A percentile compares a stretch with the other conserved stretches of the same genome.
phyloP scores from a whole-genome alignment of 2,797 vertebrate species.

The Balearica regulorum region DNA sequence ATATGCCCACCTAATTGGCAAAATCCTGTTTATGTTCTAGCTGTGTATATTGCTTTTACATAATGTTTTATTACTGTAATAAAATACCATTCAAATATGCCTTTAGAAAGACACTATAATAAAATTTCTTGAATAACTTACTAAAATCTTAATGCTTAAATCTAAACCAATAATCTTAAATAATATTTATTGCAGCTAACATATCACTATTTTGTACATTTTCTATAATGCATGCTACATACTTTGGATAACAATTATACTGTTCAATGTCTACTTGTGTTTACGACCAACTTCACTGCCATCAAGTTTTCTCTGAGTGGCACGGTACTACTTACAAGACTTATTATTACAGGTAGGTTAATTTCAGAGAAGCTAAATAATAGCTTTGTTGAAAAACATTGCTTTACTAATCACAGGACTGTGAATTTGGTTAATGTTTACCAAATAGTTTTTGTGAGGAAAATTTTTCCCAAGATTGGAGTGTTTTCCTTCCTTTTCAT shows the following conservation, averaged over 20 bases:
- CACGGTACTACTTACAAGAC: neutral
- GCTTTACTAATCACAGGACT: neutral
- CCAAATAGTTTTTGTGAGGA: neutral
- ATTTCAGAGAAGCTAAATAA: neutral
- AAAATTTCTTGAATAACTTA: neutral
- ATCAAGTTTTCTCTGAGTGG: neutral
- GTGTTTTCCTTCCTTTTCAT: neutral
- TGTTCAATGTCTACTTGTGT: neutral
- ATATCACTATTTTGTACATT: neutral
- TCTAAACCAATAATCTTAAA: neutral
- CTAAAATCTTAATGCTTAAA: neutral
- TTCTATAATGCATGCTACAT: neutral
- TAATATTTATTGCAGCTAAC: neutral
- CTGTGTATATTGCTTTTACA: neutral
- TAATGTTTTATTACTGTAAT: neutral
- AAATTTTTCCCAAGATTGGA: neutral
- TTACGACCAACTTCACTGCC: neutral
- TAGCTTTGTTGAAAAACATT: neutral
- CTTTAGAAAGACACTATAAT: neutral
- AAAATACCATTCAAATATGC: neutral
- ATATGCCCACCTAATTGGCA: neutral
- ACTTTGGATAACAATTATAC: neutral
- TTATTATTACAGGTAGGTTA: neutral
- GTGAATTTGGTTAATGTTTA: neutral
- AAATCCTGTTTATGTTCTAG: neutral